Conservation (phyloP, 2,113 vertebrate species). For the Erpornis zantholeuca region DNA sequence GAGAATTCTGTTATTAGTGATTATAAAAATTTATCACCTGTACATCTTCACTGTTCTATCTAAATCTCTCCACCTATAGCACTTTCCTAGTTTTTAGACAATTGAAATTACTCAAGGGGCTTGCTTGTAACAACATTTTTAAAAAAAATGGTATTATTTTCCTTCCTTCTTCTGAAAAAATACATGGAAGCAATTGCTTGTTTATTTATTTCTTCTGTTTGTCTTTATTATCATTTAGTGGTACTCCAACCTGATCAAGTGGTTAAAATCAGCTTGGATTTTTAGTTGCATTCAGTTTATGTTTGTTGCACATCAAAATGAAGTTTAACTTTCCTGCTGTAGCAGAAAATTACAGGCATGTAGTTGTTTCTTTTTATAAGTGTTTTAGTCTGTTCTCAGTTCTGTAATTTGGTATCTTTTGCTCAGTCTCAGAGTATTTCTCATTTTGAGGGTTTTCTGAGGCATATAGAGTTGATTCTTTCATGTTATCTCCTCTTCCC, state of each 20-base stretch:
- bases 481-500: not conserved
- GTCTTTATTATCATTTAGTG: not conserved
- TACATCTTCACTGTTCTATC: not conserved
- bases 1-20: not conserved
- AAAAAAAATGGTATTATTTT: not conserved
- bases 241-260: not conserved
- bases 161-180: not conserved
- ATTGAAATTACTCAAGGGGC: not conserved
- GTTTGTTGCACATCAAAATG: not conserved
- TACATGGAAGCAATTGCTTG: not conserved
- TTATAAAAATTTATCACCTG: not conserved
- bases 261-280: not conserved
- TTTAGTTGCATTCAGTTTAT: not conserved
- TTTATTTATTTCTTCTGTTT: not conserved
- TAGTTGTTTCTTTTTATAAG: not conserved
- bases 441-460: not conserved
- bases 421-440: not conserved
- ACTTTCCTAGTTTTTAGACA: not conserved
- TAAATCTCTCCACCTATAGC: not conserved
- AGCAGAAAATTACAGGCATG: not conserved
- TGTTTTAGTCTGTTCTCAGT: not conserved
- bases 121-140: not conserved
- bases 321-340: not conserved
- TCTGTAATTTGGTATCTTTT: not conserved
- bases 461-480: not conserved